Conservation (phyloP, 2,888 invertebrate species). For the Athrips mouffetella region DNA sequence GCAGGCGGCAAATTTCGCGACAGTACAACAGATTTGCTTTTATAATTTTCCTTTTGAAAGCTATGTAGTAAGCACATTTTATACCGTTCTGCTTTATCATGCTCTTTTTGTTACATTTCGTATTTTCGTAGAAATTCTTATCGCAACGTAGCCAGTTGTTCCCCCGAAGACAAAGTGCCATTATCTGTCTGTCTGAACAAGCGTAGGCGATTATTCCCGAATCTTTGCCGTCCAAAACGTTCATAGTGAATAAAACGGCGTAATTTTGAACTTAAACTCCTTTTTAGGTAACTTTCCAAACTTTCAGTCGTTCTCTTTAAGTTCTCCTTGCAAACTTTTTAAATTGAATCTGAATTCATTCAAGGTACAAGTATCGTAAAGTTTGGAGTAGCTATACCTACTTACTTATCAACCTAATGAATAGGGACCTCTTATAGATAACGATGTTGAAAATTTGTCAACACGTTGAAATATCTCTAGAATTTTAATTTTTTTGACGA, state of each 20-base stretch:
- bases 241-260: conserved; percentile 12
- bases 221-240: conserved; percentile 31
- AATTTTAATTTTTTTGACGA: neutral
- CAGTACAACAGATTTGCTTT: too few species aligned
- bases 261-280: conserved; percentile 11
- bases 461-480: neutral
- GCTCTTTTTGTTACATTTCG: too few species aligned
- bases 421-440: conserved; percentile 27
- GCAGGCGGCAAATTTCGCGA: too few species aligned
- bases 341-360: conserved; percentile 52
- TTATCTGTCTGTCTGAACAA: conserved; percentile 25
- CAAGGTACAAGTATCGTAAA: conserved; percentile 24
- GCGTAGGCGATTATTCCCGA: conserved; percentile 28
- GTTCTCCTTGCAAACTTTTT: conserved; percentile 49
- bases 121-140: too few species aligned
- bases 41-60: too few species aligned
- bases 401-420: conserved; percentile 49
- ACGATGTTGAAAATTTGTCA: conserved; percentile 19
- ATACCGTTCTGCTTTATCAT: too few species aligned
- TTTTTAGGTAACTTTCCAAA: neutral
- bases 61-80: too few species aligned
- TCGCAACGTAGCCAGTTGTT: neutral
- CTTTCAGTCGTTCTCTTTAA: conserved; percentile 14
- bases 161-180: conserved; percentile 7
- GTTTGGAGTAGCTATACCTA: conserved; percentile 34